phyloP scores from a whole-genome alignment of 2,888 invertebrate species.

The Tenthredo distinguenda region DNA sequence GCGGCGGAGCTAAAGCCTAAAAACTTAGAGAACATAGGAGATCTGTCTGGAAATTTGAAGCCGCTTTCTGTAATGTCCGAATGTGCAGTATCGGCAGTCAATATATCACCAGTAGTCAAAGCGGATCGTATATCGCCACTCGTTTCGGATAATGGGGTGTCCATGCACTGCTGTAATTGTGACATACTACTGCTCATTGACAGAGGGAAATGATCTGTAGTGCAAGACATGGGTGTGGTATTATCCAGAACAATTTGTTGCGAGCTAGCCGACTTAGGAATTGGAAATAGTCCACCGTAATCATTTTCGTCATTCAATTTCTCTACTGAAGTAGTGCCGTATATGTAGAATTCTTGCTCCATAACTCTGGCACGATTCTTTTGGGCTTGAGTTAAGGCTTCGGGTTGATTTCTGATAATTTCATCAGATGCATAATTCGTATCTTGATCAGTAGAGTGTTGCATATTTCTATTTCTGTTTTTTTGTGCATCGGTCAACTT shows the following conservation, averaged over 20 bases:
- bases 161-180: slow-evolving; percentile 66
- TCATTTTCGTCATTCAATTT: slow-evolving; percentile 38
- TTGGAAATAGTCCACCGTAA: slow-evolving; percentile 3
- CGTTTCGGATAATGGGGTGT: slow-evolving; percentile 65
- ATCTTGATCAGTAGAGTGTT: slow-evolving; percentile 58
- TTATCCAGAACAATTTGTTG: slow-evolving; percentile 32
- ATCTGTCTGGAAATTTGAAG: slow-evolving; percentile 51
- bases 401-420: slow-evolving; percentile 54
- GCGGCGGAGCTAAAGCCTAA: slow-evolving; percentile 59
- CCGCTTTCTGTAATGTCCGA: slow-evolving; percentile 47
- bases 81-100: slow-evolving; percentile 27
- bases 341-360: slow-evolving; percentile 57
- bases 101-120: slow-evolving; percentile 50
- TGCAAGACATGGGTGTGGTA: slow-evolving; percentile 75
- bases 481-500: slow-evolving; percentile 73
- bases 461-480: slow-evolving; percentile 71
- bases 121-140: slow-evolving; percentile 58
- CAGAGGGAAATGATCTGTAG: slow-evolving; percentile 71
- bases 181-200: slow-evolving; percentile 67
- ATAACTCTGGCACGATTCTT: slow-evolving; percentile 59
- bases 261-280: slow-evolving; percentile 10
- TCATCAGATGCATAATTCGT: slow-evolving; percentile 41
- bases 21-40: slow-evolving; percentile 59
- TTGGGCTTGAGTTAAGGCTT: slow-evolving; percentile 58
- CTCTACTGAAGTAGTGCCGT: slow-evolving; percentile 21